Evolutionary conservation across 2,888 invertebrate species (phyloP), one percentile per base, ranked within the genome.

Genomic region (Tetramorium bicarinatum): DNA sequence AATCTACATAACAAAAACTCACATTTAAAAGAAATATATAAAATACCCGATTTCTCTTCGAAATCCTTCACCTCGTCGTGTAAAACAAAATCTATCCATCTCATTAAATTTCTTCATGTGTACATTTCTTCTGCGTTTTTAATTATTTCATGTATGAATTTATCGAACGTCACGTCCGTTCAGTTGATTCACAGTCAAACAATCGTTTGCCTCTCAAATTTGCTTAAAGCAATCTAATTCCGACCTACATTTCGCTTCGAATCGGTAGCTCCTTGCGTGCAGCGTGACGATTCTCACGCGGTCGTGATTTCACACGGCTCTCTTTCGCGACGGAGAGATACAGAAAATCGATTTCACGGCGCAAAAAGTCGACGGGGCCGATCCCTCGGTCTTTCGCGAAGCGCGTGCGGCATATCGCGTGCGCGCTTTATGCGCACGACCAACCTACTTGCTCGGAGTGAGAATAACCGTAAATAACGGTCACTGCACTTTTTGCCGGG

Each of bases 381-480:
- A 79, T 79, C n/a, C 47, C 71, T 34, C 66, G 29, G 25, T 67
- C 79, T 67, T 44, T 69, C 54, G 54, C 41, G 66, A 52, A 66
- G 52, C 82, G 49, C 81, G 62, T 41, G 44, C 61, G 52, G 79
- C 29, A 69, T 52, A 80, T 62, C 76, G 66, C 76, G 66, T 77
- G 76, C 25, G 54, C 79, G 79, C 69, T 47, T 69, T 67, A 77
- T 34, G 52, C 34, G 71, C 69, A 34, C 59, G 44, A 54, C 34
- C 85, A 75, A 71, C 74, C 77, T 76, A 82, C 74, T 82, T 66
- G 62, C 84, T 82, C 69, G 75, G 59, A 62, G 84, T 61, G 69
- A 75, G 25, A 62, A 84, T 66, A 67, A 82, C 75, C 82, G 82
- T 84, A 84, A 82, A 82, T 84, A 84, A 82, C 84, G 82, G 84